phyloP scores from a whole-genome alignment of 1,140 invertebrate genomes.

The Halictus rubicundus region DNA sequence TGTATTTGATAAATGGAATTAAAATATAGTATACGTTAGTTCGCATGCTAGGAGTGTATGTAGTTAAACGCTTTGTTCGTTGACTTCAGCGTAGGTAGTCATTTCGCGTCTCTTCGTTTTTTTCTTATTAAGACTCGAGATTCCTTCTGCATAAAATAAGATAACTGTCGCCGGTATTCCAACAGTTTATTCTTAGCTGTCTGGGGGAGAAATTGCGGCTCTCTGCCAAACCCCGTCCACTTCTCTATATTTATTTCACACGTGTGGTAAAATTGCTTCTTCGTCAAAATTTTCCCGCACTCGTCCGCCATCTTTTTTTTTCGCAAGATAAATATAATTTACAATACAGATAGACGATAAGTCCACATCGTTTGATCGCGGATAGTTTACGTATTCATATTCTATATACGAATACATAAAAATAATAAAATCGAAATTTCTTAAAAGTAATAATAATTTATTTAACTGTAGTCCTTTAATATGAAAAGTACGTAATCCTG shows the following conservation, averaged over 20 bases:
- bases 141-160: slow-evolving; percentile 57
- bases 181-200: slow-evolving; percentile 73
- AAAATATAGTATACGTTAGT: neutral
- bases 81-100: neutral
- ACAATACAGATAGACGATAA: neutral
- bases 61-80: neutral
- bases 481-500: too few species aligned
- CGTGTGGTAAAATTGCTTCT: slow-evolving; percentile 33
- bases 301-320: too few species aligned
- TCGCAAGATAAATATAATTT: neutral
- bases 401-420: too few species aligned
- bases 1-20: neutral
- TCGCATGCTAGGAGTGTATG: neutral
- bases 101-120: neutral
- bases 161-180: slow-evolving; percentile 67
- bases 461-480: too few species aligned
- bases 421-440: too few species aligned
- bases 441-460: too few species aligned
- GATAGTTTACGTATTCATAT: too few species aligned
- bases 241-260: slow-evolving; percentile 62
- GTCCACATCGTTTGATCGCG: too few species aligned
- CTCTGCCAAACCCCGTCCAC: slow-evolving; percentile 68
- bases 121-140: slow-evolving; percentile 13
- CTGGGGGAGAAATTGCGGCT: slow-evolving; percentile 66
- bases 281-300: slow-evolving; percentile 16